Percentiles rank a stretch among this genome's conserved stretches.
These are phyloP conservation scores for Emydoidea blandingii DNA, from an alignment of 2,797 vertebrate species.

Conservation along the genomic window DNA sequence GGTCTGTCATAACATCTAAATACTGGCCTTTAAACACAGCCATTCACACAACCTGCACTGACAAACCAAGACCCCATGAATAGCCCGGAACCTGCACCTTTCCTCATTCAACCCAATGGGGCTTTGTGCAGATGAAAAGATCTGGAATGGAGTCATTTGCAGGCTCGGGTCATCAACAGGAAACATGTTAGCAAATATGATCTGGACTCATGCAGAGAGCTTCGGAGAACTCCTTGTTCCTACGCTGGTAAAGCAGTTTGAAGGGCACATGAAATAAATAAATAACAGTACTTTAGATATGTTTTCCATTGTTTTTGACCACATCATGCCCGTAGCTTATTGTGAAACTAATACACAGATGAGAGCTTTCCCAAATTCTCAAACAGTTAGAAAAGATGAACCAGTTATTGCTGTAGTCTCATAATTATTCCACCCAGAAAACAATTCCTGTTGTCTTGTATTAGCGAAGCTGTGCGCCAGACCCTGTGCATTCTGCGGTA, in stretches of 20 bases:
- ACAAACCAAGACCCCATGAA: not conserved
- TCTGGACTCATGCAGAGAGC: not conserved
- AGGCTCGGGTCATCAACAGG: not conserved
- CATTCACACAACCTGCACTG: not conserved
- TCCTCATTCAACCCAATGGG: not conserved
- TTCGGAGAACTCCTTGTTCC: not conserved
- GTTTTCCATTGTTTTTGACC: not conserved
- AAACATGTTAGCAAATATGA: not conserved
- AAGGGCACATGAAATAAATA: not conserved
- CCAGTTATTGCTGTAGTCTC: not conserved
- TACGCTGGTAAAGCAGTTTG: not conserved
- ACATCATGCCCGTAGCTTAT: not conserved
- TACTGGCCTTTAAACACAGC: not conserved
- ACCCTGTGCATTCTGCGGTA: not conserved
- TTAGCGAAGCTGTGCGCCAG: not conserved
- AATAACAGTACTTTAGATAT: not conserved
- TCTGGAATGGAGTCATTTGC: not conserved
- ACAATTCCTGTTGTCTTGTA: not conserved
- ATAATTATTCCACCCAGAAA: not conserved
- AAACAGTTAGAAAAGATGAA: not conserved
- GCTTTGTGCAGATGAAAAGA: not conserved
- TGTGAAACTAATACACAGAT: not conserved
- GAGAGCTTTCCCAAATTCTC: not conserved
- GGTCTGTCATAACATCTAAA: not conserved
- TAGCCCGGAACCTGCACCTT: not conserved